Percentiles rank a stretch among this genome's conserved stretches.
Conservation (phyloP, 2,888 invertebrate species). For the Tuberolachnus salignus region DNA sequence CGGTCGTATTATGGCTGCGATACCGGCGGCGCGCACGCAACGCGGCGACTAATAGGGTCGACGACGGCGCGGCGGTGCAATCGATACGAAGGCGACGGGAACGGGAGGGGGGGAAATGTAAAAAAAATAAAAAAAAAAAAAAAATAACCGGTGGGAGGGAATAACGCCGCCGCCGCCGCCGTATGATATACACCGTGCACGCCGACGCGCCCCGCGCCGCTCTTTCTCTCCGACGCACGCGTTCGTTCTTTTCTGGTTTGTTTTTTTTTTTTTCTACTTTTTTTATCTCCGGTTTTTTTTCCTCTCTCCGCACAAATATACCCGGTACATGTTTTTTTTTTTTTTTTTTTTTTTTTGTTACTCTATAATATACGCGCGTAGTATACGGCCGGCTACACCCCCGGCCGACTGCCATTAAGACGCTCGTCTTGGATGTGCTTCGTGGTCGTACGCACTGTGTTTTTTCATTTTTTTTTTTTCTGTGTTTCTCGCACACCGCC, state of each 20-base stretch:
- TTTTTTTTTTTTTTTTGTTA: neutral
- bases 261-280: too few relatives aligned
- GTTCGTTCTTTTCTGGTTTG: neutral
- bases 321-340: too few relatives aligned
- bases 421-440: neutral
- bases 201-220: conserved; percentile 2
- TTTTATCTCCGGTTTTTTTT: neutral
- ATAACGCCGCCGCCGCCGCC: neutral
- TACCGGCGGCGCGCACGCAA: too few relatives aligned
- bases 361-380: neutral
- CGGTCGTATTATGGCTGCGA: neutral
- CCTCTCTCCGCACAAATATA: too few relatives aligned
- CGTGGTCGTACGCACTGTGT: too few relatives aligned
- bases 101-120: neutral
- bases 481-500: too few relatives aligned
- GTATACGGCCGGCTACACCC: neutral
- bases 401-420: conserved; percentile 32
- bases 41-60: too few relatives aligned
- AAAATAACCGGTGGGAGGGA: neutral
- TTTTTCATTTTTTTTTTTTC: too few relatives aligned
- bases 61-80: neutral
- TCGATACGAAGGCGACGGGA: conserved; percentile 36
- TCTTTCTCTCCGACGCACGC: neutral
- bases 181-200: neutral
- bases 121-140: too few relatives aligned